Evolutionary conservation across 2,797 vertebrate species (phyloP), one percentile per base, ranked within the genome.

Genomic region (Pipistrellus kuhlii): DNA sequence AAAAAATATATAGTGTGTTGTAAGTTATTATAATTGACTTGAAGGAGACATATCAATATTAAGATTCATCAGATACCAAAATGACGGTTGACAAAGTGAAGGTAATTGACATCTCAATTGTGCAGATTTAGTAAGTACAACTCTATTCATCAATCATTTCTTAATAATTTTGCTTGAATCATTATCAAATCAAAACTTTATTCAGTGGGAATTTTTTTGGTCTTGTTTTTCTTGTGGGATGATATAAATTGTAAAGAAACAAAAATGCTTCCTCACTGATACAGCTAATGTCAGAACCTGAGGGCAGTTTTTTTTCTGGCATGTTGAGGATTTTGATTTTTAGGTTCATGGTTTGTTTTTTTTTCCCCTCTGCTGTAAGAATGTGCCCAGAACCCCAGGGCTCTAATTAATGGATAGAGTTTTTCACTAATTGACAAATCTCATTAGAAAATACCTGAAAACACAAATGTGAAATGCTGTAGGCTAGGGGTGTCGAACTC

Each of bases 361-460:
- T 25, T 55, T n/a, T 38, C 5, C 5, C 38, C 14, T 95, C 51
- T 76, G 5, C 6, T 85, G 44, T 80, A 25, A 59, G 64, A 90
- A 78, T 73, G 23, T 62, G 48, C n/a, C 71, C 55, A 68, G 57
- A 62, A 72, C 21, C 75, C n/a, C 35, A 83, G 80, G 68, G 75
- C 41, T 93, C 72, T 94, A 90, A 82, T 83, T 88, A 95, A 69
- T 51, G 27, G 78, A 84, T 15, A 51, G 41, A 95, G 51, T 8
- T 71, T 41, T 83, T 78, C 30, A 27, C 77, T 94, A 81, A 51
- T 7, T 38, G 11, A 32, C 35, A 91, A 78, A 78, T 38, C 1
- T 82, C 18, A 14, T 32, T 9, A 62, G 10, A 78, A 92, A 73
- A 64, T 4, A 55, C 1, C 23, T 44, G 10, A 7, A 91, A 95